Base-by-base conservation (phyloP, 2,888 invertebrate genomes). In the Acanthosepion pharaonis region DNA sequence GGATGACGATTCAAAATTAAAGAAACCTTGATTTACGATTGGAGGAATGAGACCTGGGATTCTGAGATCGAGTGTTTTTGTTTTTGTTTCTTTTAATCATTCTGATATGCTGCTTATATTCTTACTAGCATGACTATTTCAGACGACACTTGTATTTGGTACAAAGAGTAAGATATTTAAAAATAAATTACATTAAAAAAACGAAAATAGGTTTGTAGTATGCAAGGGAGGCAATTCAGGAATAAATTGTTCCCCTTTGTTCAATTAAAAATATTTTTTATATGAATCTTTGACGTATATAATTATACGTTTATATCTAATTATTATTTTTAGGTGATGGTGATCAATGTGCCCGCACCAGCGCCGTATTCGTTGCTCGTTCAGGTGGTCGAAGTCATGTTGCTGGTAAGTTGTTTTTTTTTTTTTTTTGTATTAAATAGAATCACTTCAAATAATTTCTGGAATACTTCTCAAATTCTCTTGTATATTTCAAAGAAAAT, bases 381-480 rank as follows among this genome's bases (percentile, higher is more conserved):
- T 98, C 98, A 96, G 98, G 98, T 96, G 98, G 98, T 0, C 98
- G 98, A 97, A 98, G 98, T 95, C 99, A 98, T 97, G 98, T 99
- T 95, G 98, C 98, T 98, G 98, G 98, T 98, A 94, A 42, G 93
- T 48, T 15, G 9, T 78, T 78, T 11, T 78, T n/a, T 33, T 11
- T 0, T 15, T 78, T 78, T 42, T 42, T 42, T 42, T 3, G 1
- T 25, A 25, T 59, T 25, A 64, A 64, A 0, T 25, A 64, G 28
- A 23, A 64, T 64, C 6, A 4, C 51, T 51, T 51, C 23, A 64
- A 64, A 25, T 64, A 25, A 23, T 2, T 64, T 64, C 59, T 59
- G 20, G 28, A 64, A 2, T 64, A 8, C 23, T 25, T 64, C 64
- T 64, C 2, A 64, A 23, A 25, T 64, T 23, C 25, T 64, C 28